These are phyloP conservation scores for Brassicogethes aeneus DNA, from an alignment of 2,888 invertebrate species.

Conservation along the genomic window DNA sequence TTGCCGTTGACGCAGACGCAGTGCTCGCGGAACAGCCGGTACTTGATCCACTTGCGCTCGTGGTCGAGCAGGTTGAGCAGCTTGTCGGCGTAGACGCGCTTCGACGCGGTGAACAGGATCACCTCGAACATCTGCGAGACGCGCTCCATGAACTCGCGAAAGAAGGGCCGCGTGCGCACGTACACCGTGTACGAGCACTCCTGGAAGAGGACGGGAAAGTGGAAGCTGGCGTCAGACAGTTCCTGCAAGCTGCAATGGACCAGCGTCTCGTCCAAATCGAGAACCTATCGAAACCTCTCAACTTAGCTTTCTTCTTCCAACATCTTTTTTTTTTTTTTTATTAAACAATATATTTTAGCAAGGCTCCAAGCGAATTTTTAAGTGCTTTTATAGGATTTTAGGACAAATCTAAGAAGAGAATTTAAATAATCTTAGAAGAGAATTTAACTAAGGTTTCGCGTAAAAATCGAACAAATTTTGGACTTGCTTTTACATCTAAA, in stretches of 20 bases:
- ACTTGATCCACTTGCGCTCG: conserved; percentile 79
- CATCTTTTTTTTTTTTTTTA: no score
- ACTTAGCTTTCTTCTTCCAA: no score
- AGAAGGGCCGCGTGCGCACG: conserved; percentile 85
- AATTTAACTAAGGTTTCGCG: no score
- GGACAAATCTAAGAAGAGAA: conserved; percentile 3
- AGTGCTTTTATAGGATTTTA: background rate
- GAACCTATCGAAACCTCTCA: conserved; percentile 44
- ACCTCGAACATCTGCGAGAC: conserved; percentile 83
- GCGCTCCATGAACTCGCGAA: conserved; percentile 84
- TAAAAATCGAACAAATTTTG: no score
- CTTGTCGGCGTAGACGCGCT: conserved; percentile 90
- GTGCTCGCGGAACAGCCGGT: conserved; percentile 89
- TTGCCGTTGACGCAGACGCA: conserved; percentile 93
- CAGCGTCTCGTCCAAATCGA: conserved; percentile 79
- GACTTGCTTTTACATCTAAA: no score
- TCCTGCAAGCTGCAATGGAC: conserved; percentile 93
- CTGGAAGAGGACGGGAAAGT: conserved; percentile 88
- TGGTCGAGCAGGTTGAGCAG: conserved; percentile 88
- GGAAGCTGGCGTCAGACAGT: conserved; percentile 84
- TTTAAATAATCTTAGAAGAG: background rate
- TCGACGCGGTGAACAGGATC: conserved; percentile 91
- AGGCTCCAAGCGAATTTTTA: background rate
- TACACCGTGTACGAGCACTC: conserved; percentile 77
- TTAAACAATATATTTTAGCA: background rate